Evolutionary conservation across 2,888 invertebrate species (phyloP).

Genomic region (Parnassius smintheus): DNA sequence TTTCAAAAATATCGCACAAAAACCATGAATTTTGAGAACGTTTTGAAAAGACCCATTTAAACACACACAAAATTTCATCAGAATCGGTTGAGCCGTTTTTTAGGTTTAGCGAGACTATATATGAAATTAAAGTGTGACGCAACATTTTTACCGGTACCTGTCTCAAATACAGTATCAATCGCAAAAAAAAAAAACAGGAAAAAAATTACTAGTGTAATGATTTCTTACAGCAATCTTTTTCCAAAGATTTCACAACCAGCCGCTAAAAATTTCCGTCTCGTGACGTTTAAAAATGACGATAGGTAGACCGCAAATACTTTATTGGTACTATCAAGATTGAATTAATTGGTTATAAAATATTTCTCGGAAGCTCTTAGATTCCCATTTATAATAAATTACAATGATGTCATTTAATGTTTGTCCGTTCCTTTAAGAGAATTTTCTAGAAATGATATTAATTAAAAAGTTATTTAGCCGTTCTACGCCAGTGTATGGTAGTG

Average conservation of each 20-base stretch:
- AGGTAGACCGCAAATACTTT: conserved; percentile 3
- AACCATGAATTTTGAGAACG: no score
- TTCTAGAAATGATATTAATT: neutral
- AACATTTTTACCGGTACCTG: no score
- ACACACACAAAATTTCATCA: no score
- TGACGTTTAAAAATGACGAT: neutral
- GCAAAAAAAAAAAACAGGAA: no score
- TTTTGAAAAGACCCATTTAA: no score
- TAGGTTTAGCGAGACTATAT: no score
- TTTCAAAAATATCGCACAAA: no score
- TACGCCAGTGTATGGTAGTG: no score
- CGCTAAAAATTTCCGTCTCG: conserved; percentile 5
- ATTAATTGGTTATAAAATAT: conserved; percentile 9
- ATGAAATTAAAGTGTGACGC: no score
- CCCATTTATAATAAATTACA: neutral
- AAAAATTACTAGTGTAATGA: neutral
- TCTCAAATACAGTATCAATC: no score
- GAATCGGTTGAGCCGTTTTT: no score
- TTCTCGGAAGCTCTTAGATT: conserved; percentile 4
- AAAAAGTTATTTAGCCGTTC: neutral
- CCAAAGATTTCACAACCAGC: conserved; percentile 11
- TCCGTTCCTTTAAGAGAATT: neutral
- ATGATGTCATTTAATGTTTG: neutral
- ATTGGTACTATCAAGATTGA: neutral
- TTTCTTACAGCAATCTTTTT: neutral